Conservation (phyloP, 2,797 vertebrate genomes). For the Enteromius argenteus region DNA sequence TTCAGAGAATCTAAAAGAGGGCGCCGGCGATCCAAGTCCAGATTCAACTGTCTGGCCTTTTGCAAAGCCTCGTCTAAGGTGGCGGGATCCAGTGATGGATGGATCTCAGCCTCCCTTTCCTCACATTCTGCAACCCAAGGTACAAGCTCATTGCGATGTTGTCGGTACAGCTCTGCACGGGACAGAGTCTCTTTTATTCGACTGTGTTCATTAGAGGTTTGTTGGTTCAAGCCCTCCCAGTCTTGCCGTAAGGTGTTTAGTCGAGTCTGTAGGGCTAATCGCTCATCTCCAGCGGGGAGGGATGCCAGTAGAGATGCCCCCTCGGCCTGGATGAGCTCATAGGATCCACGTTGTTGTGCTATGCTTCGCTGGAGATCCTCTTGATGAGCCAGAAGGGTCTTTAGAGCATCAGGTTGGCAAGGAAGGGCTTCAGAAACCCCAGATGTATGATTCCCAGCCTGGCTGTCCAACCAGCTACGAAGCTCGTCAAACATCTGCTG, state of each 20-base stretch:
- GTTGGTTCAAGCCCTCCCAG: slow-evolving; percentile 89
- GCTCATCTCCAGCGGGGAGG: slow-evolving; percentile 88
- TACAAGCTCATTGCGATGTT: slow-evolving; percentile 83
- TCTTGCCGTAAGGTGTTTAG: slow-evolving; percentile 84
- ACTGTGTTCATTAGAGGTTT: slow-evolving; percentile 79
- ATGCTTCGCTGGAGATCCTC: slow-evolving; percentile 90
- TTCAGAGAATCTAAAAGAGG: slow-evolving; percentile 91
- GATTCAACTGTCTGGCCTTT: slow-evolving; percentile 82
- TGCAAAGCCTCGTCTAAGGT: slow-evolving; percentile 87
- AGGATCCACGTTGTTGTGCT: slow-evolving; percentile 93
- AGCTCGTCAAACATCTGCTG: slow-evolving; percentile 98
- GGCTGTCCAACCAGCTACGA: slow-evolving; percentile 89
- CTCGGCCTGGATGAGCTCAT: slow-evolving; percentile 92
- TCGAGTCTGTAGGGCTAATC: slow-evolving; percentile 84
- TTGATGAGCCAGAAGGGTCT: slow-evolving; percentile 85
- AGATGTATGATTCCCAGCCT: slow-evolving; percentile 74
- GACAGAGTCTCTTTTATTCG: slow-evolving; percentile 85
- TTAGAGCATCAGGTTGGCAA: slow-evolving; percentile 84
- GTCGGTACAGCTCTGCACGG: slow-evolving; percentile 89
- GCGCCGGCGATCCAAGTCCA: slow-evolving; percentile 89
- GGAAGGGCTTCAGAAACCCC: slow-evolving; percentile 81
- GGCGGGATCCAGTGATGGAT: slow-evolving; percentile 82
- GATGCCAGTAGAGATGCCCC: slow-evolving; percentile 88
- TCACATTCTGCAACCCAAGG: slow-evolving; percentile 91
- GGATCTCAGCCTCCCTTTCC: slow-evolving; percentile 80